Evolutionary conservation across 2,888 invertebrate genomes (phyloP).

Genomic region (Drosophila yooni): DNA sequence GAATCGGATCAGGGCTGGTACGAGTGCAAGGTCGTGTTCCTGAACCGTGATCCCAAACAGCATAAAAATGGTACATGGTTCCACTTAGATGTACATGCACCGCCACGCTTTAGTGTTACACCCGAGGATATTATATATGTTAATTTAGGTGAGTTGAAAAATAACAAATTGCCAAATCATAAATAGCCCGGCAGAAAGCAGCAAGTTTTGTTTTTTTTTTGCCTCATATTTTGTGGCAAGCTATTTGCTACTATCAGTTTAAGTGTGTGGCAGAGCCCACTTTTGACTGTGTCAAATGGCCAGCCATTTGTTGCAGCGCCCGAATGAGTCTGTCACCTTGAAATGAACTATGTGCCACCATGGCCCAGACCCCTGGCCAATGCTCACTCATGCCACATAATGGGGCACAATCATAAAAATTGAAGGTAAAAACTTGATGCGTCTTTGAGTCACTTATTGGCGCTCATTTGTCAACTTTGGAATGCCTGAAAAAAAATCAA

Average conservation of each 20-base stretch:
- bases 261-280: slow-evolving; percentile 36
- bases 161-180: slow-evolving; percentile 32
- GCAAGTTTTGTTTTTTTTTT: slow-evolving; percentile 5
- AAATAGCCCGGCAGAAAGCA: slow-evolving; percentile 33
- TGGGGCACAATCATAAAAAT: slow-evolving; percentile 47
- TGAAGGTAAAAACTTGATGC: slow-evolving; percentile 33
- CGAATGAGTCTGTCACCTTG: slow-evolving; percentile 74
- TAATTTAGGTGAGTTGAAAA: slow-evolving; percentile 89
- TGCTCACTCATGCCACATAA: slow-evolving; percentile 52
- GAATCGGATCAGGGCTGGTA: slow-evolving; percentile 99
- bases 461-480: slow-evolving; percentile 71
- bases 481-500: slow-evolving; percentile 21
- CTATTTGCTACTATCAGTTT: slow-evolving; percentile 56
- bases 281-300: slow-evolving; percentile 74
- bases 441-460: slow-evolving; percentile 54
- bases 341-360: slow-evolving; percentile 58
- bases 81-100: slow-evolving; percentile 98
- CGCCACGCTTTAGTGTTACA: slow-evolving; percentile 97
- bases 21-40: slow-evolving; percentile 97
- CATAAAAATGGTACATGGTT: slow-evolving; percentile 99
- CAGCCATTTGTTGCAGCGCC: slow-evolving; percentile 73
- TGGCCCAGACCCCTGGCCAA: slow-evolving; percentile 3
- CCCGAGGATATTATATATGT: slow-evolving; percentile 98
- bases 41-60: slow-evolving; percentile 96
- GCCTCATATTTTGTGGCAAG: slow-evolving; percentile 41